Evolutionary conservation across 1,140 invertebrate genomes (phyloP).

Genomic region (Aradophagus sp.): DNA sequence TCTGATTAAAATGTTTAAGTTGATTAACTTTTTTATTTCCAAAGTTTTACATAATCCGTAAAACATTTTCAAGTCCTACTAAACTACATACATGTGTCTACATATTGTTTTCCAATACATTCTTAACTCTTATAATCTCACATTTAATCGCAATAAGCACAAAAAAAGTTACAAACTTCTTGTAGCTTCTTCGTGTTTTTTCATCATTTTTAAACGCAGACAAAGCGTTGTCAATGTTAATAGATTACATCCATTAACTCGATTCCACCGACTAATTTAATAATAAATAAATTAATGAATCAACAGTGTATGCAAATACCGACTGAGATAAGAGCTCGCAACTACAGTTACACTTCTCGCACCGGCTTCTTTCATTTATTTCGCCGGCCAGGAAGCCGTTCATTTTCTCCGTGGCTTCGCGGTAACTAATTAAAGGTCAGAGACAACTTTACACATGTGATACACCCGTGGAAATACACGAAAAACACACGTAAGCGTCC

Average conservation of each 20-base stretch:
- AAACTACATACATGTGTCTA: too few species aligned
- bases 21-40: too few species aligned
- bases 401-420: constrained; percentile 61
- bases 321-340: constrained; percentile 26
- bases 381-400: constrained; percentile 69
- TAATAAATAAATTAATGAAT: constrained; percentile 39
- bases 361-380: constrained; percentile 68
- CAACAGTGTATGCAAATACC: constrained; percentile 36
- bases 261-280: constrained; percentile 8
- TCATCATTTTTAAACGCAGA: background rate
- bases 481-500: constrained; percentile 62
- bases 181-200: too few species aligned
- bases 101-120: too few species aligned
- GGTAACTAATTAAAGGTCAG: constrained; percentile 73
- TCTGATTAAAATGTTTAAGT: too few species aligned
- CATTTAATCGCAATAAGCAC: too few species aligned
- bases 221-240: background rate
- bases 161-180: too few species aligned
- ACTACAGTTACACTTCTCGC: constrained; percentile 51
- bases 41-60: too few species aligned
- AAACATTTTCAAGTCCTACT: too few species aligned
- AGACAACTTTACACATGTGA: constrained; percentile 56
- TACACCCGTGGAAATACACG: constrained; percentile 52
- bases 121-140: too few species aligned
- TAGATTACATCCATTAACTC: constrained; percentile 6